Conservation (phyloP, 2,797 vertebrate species). For the Argyrosomus regius region DNA sequence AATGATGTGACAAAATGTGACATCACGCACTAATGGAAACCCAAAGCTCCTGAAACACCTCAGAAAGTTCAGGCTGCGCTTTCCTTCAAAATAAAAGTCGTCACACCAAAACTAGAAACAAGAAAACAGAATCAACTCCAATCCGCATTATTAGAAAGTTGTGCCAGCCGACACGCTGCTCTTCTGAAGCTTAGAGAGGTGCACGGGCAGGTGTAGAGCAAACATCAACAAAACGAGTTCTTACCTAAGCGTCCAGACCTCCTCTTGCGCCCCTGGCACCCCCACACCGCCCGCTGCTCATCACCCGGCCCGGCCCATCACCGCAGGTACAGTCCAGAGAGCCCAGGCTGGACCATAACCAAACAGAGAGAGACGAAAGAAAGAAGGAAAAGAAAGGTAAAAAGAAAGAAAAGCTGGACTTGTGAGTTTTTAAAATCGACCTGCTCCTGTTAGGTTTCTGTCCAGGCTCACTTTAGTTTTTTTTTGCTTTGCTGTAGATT, state of each 20-base stretch:
- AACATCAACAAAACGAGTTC: neutral
- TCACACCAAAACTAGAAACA: no score
- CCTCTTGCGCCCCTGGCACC: slow-evolving; percentile 49
- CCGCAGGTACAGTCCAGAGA: slow-evolving; percentile 49
- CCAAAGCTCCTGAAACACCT: neutral
- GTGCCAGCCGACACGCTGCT: neutral
- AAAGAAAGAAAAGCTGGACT: neutral
- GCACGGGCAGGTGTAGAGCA: neutral
- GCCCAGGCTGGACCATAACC: slow-evolving; percentile 28
- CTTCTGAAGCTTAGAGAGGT: neutral
- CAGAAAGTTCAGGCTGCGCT: slow-evolving; percentile 15
- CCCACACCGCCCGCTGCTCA: slow-evolving; percentile 61
- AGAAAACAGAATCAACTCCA: neutral
- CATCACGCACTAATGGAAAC: neutral
- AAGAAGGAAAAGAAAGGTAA: neutral
- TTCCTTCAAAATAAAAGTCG: neutral
- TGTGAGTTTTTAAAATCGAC: neutral
- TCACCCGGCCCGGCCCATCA: slow-evolving; percentile 58
- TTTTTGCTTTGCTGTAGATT: neutral
- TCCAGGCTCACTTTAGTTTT: slow-evolving; percentile 2
- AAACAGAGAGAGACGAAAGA: neutral
- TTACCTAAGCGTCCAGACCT: slow-evolving; percentile 70
- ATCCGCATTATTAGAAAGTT: neutral
- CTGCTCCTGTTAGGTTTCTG: neutral
- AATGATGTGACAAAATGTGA: no score